Evolutionary conservation across 2,888 invertebrate species (phyloP).

Genomic region (Apodemia hepburni): DNA sequence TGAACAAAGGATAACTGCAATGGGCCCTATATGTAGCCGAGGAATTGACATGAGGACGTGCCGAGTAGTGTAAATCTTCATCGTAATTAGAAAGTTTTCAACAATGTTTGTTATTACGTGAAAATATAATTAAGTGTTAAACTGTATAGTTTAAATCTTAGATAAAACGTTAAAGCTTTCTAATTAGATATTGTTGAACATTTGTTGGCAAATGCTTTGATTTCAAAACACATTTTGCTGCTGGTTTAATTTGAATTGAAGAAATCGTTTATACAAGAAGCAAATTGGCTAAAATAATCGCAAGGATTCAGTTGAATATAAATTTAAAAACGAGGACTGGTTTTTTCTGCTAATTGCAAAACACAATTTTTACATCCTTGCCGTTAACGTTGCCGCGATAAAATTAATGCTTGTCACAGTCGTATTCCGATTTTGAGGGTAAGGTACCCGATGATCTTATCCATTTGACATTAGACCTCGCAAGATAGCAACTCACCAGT

Average conservation of each 20-base stretch:
- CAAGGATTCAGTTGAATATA: not conserved
- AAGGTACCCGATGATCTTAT: too few species aligned
- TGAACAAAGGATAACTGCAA: not conserved
- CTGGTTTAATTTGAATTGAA: not conserved
- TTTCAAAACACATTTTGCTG: not conserved
- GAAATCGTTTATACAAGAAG: not conserved
- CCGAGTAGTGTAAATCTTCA: not conserved
- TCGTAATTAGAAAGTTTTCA: conserved; percentile 3
- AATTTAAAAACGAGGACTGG: not conserved
- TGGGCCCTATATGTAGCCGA: conserved; percentile 5
- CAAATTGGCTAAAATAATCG: not conserved
- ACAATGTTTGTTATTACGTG: not conserved
- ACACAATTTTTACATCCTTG: too few species aligned
- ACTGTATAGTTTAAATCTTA: not conserved
- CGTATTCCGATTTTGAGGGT: too few species aligned
- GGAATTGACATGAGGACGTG: conserved; percentile 12
- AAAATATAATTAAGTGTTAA: conserved; percentile 2
- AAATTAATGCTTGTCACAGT: too few species aligned
- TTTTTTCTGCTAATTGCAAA: not conserved
- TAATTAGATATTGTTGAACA: not conserved
- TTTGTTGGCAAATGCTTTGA: not conserved
- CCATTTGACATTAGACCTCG: too few species aligned
- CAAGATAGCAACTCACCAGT: too few species aligned
- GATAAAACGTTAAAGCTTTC: conserved; percentile 5
- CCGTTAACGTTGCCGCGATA: too few species aligned